Conservation (phyloP, 1,140 invertebrate genomes). For the Zaprionus davidi region DNA sequence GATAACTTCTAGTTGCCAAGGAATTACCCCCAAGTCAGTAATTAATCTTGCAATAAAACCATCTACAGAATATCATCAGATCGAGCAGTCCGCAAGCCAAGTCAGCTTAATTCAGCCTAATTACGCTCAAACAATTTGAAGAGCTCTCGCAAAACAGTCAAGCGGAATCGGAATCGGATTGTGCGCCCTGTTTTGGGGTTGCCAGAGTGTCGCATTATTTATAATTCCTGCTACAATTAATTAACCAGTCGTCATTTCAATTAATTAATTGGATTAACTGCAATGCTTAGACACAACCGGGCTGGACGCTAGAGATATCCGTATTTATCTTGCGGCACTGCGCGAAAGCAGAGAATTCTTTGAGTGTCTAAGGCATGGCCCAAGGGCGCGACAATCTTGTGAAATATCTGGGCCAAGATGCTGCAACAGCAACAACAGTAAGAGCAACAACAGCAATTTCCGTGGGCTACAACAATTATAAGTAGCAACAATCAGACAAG, state of each 20-base stretch:
- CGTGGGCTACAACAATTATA: slow-evolving; percentile 42
- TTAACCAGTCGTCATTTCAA: slow-evolving; percentile 12
- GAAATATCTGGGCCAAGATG: slow-evolving; percentile 18
- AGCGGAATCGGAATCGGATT: slow-evolving; percentile 7
- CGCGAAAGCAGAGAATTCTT: neutral
- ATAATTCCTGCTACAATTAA: slow-evolving; percentile 5
- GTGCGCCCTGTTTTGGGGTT: neutral
- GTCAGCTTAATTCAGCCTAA: neutral
- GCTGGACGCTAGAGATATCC: neutral
- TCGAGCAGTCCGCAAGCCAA: neutral
- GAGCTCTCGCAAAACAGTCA: slow-evolving; percentile 2
- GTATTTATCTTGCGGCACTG: slow-evolving; percentile 24
- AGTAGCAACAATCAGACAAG: slow-evolving; percentile 49
- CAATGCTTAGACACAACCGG: slow-evolving; percentile 11
- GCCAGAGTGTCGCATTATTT: neutral
- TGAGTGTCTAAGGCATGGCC: neutral
- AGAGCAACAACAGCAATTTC: slow-evolving; percentile 19
- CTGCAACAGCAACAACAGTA: slow-evolving; percentile 11
- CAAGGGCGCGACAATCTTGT: slow-evolving; percentile 25
- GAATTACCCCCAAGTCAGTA: too few species aligned
- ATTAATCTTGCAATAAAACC: too few species aligned
- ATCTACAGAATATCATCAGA: neutral
- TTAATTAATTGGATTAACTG: slow-evolving; percentile 22
- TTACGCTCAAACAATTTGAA: slow-evolving; percentile 5
- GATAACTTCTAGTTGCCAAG: too few species aligned